Evolutionary conservation across 2,797 vertebrate species (phyloP).

Genomic region (Lagorchestes hirsutus): DNA sequence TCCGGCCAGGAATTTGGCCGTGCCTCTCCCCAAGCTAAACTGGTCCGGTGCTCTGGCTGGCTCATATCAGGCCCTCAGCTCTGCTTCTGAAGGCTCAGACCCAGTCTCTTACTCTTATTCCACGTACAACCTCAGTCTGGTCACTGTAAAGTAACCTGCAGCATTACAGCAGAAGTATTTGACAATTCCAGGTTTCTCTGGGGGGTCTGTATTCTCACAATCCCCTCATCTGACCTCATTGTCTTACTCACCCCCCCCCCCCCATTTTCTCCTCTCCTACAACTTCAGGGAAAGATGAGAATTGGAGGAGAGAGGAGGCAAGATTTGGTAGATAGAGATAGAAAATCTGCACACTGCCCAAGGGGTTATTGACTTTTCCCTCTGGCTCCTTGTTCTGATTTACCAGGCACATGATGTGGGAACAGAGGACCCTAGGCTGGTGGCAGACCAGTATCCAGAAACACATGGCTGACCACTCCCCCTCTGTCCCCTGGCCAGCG

Average conservation of each 20-base stretch:
- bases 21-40: slow-evolving; percentile 26
- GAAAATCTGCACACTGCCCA: not conserved
- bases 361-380: not conserved
- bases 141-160: not conserved
- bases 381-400: slow-evolving; percentile 16
- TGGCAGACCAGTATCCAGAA: slow-evolving; percentile 29
- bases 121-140: not conserved
- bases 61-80: not conserved
- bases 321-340: not conserved
- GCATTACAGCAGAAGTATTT: not conserved
- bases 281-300: not conserved
- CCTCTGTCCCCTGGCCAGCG: slow-evolving; percentile 60
- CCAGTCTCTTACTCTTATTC: not conserved
- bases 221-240: not conserved
- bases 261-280: not conserved
- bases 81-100: not conserved
- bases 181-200: not conserved
- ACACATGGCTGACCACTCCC: slow-evolving; percentile 3
- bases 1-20: slow-evolving; percentile 21
- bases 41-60: slow-evolving; percentile 32
- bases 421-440: slow-evolving; percentile 32
- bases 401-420: slow-evolving; percentile 7
- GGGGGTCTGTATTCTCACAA: not conserved
- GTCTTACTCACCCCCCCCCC: not conserved
- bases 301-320: not conserved